A percentile compares a stretch with the other conserved stretches of the same genome.
These are phyloP conservation scores for Nomada ferruginata DNA, from an alignment of 2,888 invertebrate species.

Conservation along the genomic window DNA sequence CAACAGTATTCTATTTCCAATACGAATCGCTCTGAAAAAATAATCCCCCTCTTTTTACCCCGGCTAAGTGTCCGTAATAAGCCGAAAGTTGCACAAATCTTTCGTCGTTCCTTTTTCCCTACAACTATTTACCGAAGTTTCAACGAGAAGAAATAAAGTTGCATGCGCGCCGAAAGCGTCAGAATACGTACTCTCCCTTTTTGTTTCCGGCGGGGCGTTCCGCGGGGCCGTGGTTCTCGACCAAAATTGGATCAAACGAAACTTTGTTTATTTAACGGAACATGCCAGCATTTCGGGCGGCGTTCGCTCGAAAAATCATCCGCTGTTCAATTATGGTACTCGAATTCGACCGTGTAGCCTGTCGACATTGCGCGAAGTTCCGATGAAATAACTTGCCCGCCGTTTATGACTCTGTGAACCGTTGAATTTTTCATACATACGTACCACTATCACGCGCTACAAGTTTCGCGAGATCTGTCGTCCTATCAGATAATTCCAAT, in stretches of 20 bases:
- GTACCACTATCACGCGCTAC: neutral
- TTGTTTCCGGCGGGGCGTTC: neutral
- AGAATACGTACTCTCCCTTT: constrained; percentile 5
- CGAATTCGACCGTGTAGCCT: neutral
- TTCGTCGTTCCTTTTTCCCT: neutral
- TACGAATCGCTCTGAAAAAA: neutral
- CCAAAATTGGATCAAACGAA: constrained; percentile 27
- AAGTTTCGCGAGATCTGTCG: constrained; percentile 18
- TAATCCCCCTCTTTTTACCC: neutral
- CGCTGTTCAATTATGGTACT: constrained; percentile 6
- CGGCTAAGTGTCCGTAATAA: too few species aligned
- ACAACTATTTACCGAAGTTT: neutral
- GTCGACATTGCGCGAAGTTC: constrained; percentile 19
- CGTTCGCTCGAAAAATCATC: constrained; percentile 7
- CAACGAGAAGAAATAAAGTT: constrained; percentile 9
- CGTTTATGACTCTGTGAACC: constrained; percentile 25
- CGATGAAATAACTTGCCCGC: constrained; percentile 19
- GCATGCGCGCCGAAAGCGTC: constrained; percentile 20
- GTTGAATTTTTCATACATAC: constrained; percentile 41
- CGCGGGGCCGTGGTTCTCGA: constrained; percentile 5
- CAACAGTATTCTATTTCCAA: too few species aligned
- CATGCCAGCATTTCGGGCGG: neutral
- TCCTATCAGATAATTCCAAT: constrained; percentile 18
- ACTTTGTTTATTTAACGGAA: constrained; percentile 33
- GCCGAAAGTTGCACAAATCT: too few species aligned